These are phyloP conservation scores for Tryphoninae sp. DNA, from an alignment of 2,888 invertebrate species.

Conservation along the genomic window DNA sequence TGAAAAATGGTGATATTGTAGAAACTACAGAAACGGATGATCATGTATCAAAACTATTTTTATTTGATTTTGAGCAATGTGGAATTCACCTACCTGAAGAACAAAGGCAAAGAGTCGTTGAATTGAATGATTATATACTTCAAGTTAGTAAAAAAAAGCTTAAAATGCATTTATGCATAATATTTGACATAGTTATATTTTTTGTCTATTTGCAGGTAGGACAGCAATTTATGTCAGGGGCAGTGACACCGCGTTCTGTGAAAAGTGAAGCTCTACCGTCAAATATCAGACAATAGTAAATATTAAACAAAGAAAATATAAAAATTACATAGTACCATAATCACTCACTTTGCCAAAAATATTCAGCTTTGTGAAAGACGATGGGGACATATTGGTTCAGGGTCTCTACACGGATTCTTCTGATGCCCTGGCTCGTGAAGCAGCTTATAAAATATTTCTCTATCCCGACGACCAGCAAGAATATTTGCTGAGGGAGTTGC, in stretches of 20 bases:
- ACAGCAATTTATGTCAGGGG: conserved; percentile 91
- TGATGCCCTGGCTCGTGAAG: conserved; percentile 91
- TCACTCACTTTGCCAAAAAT: conserved; percentile 21
- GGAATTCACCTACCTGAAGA: conserved; percentile 95
- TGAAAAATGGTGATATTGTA: conserved; percentile 86
- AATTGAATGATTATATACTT: conserved; percentile 92
- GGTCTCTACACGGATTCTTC: conserved; percentile 93
- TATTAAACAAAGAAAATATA: conserved; percentile 67
- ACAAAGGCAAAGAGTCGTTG: conserved; percentile 89
- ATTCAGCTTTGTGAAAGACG: conserved; percentile 85
- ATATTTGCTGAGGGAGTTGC: conserved; percentile 86
- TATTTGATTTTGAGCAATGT: conserved; percentile 98
- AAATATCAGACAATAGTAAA: conserved; percentile 88
- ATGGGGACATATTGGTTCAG: conserved; percentile 88
- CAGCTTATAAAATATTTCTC: conserved; percentile 93
- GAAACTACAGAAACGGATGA: conserved; percentile 88
- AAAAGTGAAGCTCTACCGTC: conserved; percentile 87
- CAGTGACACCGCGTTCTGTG: conserved; percentile 87
- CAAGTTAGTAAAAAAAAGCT: conserved; percentile 79
- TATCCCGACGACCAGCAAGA: conserved; percentile 91
- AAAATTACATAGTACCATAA: neutral
- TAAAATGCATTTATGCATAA: conserved; percentile 1
- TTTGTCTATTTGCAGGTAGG: conserved; percentile 83
- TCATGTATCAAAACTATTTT: conserved; percentile 93
- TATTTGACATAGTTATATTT: neutral